A percentile compares a stretch with the other conserved stretches of the same genome.
Evolutionary conservation across 2,797 vertebrate genomes (phyloP).

Genomic region (Melanotaenia nigrans): DNA sequence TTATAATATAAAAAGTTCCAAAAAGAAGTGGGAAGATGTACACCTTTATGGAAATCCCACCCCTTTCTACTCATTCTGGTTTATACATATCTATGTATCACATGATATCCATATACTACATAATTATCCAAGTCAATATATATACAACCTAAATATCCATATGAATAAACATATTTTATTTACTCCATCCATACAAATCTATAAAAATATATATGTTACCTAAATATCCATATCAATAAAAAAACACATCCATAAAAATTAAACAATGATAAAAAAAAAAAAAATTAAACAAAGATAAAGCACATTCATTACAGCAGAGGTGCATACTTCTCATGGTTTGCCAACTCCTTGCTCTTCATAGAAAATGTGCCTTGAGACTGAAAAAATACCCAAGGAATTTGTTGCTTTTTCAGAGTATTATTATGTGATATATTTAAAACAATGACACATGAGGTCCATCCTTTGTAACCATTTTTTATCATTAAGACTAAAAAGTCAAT

Average conservation of each 20-base stretch:
- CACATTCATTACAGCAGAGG: background rate
- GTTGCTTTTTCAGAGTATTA: background rate
- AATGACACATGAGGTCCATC: background rate
- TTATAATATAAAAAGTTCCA: no score
- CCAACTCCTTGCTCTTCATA: background rate
- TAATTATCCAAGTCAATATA: background rate
- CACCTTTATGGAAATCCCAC: no score
- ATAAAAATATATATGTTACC: no score
- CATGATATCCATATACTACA: no score
- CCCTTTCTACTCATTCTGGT: no score
- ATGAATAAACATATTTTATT: no score
- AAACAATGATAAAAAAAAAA: slow-evolving; percentile 31
- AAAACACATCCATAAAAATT: no score
- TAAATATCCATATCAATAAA: no score
- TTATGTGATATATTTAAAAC: background rate
- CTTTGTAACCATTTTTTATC: background rate
- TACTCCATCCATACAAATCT: no score
- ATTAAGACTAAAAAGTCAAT: background rate
- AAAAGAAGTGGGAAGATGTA: no score
- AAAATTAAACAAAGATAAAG: slow-evolving; percentile 15
- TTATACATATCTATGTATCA: no score
- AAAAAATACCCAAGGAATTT: background rate
- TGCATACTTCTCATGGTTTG: background rate
- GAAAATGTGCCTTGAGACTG: background rate
- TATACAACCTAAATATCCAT: background rate